Base-by-base conservation (phyloP, 2,888 invertebrate genomes). In the Drosophila pseudotakahashii region DNA sequence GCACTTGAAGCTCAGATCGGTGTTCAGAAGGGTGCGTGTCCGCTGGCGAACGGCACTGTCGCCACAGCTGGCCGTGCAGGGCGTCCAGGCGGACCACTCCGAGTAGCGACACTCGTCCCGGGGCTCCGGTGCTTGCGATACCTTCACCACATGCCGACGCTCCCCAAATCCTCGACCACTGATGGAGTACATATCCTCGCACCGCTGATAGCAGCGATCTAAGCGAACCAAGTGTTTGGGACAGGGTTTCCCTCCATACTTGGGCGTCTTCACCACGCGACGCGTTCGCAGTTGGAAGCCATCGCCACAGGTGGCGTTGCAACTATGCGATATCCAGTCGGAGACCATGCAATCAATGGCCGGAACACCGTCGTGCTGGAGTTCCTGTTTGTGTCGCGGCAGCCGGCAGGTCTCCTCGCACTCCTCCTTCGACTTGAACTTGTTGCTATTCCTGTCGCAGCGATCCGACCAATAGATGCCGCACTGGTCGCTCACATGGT, bases 361-460 rank as follows among this genome's bases (percentile, higher is more conserved):
- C n/a, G 88, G 90, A 9, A 51, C 47, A 0, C 84, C 48, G 0
- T 90, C 90, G 36, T 75, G 73, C 30, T 87, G 85, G 2, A 91
- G 61, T 5, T 88, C 89, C 54, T 83, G 73, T 51, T 84, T 85
- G 45, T 87, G 87, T 0, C 90, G 84, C 0, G 89, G 90, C 47
- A 81, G 62, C 7, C 92, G 92, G 83, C 97, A 97, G 11, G 94
- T 93, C 23, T 93, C 93, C 68, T 94, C 93, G 85, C 98, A 98
- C 47, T 94, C 94, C 60, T 95, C 94, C 63, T 94, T 93, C 0
- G 94, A 94, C 59, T 94, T 94, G 92, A 98, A 98, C 91, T 97
- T 97, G 92, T 98, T 98, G 44, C 94, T 94, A 91, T 98, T 98
- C 1, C 96, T 97, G 50, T 96, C 95, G 90, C 99, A 99, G 41